These are phyloP conservation scores for Malurus elegans DNA, from an alignment of 2,113 vertebrate species.

Conservation along the genomic window DNA sequence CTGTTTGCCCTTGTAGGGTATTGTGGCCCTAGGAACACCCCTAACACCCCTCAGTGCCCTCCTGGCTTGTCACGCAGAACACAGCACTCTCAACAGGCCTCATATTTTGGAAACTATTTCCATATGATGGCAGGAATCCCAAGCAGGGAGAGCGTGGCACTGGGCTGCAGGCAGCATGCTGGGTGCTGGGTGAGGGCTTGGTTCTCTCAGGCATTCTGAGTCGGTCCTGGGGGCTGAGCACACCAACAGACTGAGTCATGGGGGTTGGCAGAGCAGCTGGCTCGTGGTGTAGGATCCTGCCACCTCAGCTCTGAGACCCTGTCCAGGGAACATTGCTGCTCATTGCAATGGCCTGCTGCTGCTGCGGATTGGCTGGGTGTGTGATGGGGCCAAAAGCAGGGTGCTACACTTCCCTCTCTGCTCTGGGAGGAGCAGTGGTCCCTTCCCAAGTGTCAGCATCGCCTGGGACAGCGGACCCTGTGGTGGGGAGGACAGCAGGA, in stretches of 20 bases:
- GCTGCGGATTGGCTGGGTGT: neutral
- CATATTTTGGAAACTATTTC: neutral
- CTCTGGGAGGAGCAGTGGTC: neutral
- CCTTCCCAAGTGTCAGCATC: neutral
- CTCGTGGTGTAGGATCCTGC: neutral
- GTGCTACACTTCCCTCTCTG: neutral
- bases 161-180: neutral
- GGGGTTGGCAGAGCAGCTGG: neutral
- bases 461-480: neutral
- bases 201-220: neutral
- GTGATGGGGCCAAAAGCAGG: neutral
- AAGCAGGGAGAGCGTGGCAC: neutral
- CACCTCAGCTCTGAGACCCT: neutral
- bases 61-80: neutral
- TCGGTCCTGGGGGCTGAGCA: neutral
- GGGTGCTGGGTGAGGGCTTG: neutral
- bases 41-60: neutral
- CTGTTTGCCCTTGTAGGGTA: neutral
- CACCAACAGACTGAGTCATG: rapidly evolving
- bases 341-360: neutral
- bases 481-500: neutral
- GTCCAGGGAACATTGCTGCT: rapidly evolving
- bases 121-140: neutral
- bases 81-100: neutral
- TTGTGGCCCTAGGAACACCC: rapidly evolving